These are phyloP conservation scores for Mesopsocus fuscifrons DNA, from an alignment of 2,888 invertebrate species.

Conservation along the genomic window DNA sequence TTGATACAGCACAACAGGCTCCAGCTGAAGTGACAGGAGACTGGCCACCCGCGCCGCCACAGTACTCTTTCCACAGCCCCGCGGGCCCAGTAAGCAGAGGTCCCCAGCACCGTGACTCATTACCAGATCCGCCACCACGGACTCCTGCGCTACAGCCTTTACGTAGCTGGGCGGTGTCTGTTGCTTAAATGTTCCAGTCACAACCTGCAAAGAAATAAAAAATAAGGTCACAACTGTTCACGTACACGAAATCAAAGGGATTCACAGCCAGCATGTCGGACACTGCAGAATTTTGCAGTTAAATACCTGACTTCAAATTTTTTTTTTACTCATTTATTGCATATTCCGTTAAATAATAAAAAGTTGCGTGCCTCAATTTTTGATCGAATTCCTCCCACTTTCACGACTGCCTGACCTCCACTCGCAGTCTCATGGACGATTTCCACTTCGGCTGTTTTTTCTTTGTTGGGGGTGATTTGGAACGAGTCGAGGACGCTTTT, in stretches of 20 bases:
- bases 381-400: no score
- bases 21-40: constrained; percentile 55
- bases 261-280: no score
- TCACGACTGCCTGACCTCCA: no score
- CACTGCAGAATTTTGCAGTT: no score
- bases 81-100: constrained; percentile 73
- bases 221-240: no score
- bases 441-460: no score
- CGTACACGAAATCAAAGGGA: no score
- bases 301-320: no score
- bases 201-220: constrained; percentile 19
- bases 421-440: no score
- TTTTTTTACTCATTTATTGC: no score
- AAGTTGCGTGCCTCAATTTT: no score
- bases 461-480: constrained; percentile 29
- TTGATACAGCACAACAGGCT: constrained; percentile 85
- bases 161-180: constrained; percentile 28
- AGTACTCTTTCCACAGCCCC: constrained; percentile 84
- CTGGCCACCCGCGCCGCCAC: constrained; percentile 58
- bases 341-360: no score
- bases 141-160: constrained; percentile 43
- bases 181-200: constrained; percentile 19
- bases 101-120: constrained; percentile 64
- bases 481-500: constrained; percentile 48
- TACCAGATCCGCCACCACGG: constrained; percentile 53